Percentiles rank a stretch among this genome's conserved stretches.
Conservation (phyloP, 2,888 invertebrate species). For the Anthrax anthrax region DNA sequence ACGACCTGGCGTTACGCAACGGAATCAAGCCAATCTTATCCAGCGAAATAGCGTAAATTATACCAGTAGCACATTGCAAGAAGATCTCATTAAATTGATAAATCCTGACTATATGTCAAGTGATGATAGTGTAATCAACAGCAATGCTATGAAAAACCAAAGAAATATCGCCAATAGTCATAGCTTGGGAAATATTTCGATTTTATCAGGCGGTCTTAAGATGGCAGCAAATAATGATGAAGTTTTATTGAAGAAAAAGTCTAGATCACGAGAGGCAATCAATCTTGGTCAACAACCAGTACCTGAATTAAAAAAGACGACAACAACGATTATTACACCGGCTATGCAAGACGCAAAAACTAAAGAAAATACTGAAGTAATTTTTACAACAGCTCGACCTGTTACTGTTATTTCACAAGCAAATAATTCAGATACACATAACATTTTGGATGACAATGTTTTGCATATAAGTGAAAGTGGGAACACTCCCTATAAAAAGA, state of each 20-base stretch:
- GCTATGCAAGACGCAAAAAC: slow-evolving; percentile 2
- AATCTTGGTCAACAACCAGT: slow-evolving; percentile 20
- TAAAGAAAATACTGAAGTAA: slow-evolving; percentile 36
- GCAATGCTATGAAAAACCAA: slow-evolving; percentile 11
- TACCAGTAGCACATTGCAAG: slow-evolving; percentile 46
- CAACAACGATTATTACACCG: slow-evolving; percentile 7
- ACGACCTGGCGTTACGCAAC: slow-evolving; percentile 35
- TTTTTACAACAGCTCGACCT: slow-evolving; percentile 48
- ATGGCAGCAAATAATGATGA: slow-evolving; percentile 13
- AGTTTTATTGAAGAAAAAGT: slow-evolving; percentile 15
- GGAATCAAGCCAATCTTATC: slow-evolving; percentile 36
- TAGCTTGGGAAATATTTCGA: slow-evolving; percentile 18
- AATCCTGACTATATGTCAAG: slow-evolving; percentile 53
- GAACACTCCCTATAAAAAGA: slow-evolving; percentile 23
- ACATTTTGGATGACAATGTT: slow-evolving; percentile 10
- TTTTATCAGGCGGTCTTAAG: slow-evolving; percentile 11
- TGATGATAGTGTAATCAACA: slow-evolving; percentile 18
- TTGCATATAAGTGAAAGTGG: slow-evolving; percentile 32
- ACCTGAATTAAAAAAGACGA: slow-evolving; percentile 18
- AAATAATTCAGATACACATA: slow-evolving; percentile 33
- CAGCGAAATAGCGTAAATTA: slow-evolving; percentile 20
- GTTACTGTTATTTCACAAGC: slow-evolving; percentile 44
- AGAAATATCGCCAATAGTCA: slow-evolving; percentile 15
- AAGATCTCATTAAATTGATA: slow-evolving; percentile 74
- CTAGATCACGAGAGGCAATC: slow-evolving; percentile 17